Conservation (phyloP, 2,113 vertebrate genomes). For the Pseudolaguvia tuberculata region DNA sequence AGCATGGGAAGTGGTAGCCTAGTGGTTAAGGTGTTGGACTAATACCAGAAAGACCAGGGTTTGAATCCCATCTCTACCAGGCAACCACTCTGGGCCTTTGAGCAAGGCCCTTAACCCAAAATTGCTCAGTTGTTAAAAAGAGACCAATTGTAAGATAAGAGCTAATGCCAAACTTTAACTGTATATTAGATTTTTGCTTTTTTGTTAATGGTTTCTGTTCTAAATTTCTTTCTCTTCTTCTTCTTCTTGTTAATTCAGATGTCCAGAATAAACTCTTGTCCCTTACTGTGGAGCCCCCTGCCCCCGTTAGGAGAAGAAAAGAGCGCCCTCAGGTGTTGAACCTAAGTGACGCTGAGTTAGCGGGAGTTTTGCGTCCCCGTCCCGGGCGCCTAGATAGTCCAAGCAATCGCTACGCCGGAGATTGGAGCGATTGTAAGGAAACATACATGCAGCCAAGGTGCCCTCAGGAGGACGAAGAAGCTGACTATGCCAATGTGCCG, state of each 20-base stretch:
- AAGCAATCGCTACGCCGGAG: conserved; percentile 95
- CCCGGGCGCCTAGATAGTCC: conserved; percentile 86
- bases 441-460: conserved; percentile 71
- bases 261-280: conserved; percentile 61
- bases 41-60: no score
- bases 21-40: no score
- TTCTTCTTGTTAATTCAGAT: conserved; percentile 63
- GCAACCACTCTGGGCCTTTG: no score
- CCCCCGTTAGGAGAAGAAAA: conserved; percentile 79
- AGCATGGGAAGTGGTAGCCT: no score
- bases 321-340: conserved; percentile 87
- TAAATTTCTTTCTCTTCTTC: conserved; percentile 25
- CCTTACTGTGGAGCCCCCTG: conserved; percentile 52
- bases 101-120: no score
- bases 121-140: no score
- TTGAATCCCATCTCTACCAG: no score
- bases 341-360: conserved; percentile 68
- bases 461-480: conserved; percentile 72
- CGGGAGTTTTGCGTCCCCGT: conserved; percentile 77
- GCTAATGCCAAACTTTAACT: no score
- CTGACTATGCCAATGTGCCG: conserved; percentile 84
- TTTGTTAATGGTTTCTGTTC: neutral
- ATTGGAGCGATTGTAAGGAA: conserved; percentile 90
- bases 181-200: neutral
- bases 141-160: no score